phyloP scores from a whole-genome alignment of 2,113 vertebrate genomes.

The Nothocercus julius region DNA sequence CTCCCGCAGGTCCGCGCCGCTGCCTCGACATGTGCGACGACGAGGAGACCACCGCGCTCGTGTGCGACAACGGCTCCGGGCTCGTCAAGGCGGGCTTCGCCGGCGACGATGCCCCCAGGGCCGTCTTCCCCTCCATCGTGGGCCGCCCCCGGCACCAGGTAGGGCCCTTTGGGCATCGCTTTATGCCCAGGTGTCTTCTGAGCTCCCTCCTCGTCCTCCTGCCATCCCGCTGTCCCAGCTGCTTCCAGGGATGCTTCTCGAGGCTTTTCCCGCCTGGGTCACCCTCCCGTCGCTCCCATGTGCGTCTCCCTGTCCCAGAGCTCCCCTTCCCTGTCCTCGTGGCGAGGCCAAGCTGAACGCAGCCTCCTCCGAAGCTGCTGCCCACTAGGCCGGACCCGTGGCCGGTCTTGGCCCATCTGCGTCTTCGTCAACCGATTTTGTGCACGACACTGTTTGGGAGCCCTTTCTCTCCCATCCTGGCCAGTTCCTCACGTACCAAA shows the following conservation, averaged over 20 bases:
- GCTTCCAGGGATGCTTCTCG: not conserved
- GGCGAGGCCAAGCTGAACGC: not conserved
- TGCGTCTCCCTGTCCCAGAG: not conserved
- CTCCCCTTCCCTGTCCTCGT: not conserved
- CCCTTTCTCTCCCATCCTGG: not conserved
- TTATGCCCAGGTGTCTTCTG: no score
- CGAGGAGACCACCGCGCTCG: conserved; percentile 96
- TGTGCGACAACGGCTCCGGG: conserved; percentile 98
- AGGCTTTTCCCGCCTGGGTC: not conserved
- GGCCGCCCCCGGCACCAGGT: conserved; percentile 99
- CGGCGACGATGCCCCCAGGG: conserved; percentile 96
- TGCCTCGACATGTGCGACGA: conserved; percentile 92
- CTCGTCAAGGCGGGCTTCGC: conserved; percentile 98
- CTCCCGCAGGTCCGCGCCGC: conserved; percentile 60
- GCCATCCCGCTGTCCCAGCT: not conserved
- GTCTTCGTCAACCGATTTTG: not conserved
- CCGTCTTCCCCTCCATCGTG: conserved; percentile 98
- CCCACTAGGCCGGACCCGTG: not conserved
- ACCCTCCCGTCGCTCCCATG: not conserved
- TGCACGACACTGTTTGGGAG: rapidly evolving
- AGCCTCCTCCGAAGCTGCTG: not conserved
- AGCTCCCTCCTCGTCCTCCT: no score
- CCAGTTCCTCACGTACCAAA: not conserved
- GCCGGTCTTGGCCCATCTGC: not conserved
- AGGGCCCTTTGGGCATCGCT: no score